phyloP scores from a whole-genome alignment of 2,888 invertebrate genomes.

The Myathropa florea region DNA sequence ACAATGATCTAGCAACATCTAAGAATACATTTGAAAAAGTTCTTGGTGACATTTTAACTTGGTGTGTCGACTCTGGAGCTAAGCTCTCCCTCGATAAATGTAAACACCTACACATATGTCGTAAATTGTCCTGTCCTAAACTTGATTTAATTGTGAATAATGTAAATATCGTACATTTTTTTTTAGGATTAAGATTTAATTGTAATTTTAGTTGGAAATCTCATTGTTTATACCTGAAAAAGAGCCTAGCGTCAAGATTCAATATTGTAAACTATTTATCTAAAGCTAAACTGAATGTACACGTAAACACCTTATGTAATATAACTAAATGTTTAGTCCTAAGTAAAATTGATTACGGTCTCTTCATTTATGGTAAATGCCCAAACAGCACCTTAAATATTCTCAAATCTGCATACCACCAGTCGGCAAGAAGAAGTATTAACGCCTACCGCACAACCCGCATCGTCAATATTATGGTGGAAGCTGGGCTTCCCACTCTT shows the following conservation, averaged over 20 bases:
- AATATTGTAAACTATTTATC: neutral
- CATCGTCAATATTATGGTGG: constrained; percentile 14
- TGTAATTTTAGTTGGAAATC: neutral
- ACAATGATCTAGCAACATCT: neutral
- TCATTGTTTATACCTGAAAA: neutral
- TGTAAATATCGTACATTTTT: neutral
- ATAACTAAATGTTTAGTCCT: no score
- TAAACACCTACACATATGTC: neutral
- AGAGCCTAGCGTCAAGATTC: neutral
- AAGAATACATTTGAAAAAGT: no score
- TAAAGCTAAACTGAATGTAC: neutral
- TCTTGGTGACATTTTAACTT: neutral
- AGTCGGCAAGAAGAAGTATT: no score
- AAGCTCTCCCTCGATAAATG: neutral
- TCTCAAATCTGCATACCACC: no score
- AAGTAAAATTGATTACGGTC: no score
- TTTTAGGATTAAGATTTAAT: neutral
- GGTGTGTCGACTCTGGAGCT: neutral
- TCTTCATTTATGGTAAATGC: no score
- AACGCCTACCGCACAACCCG: no score
- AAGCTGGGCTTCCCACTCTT: constrained; percentile 19
- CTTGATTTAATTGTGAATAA: no score
- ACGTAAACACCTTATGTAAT: no score
- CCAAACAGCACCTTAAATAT: no score
- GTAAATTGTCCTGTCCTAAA: no score